Base-by-base conservation (phyloP, 2,113 vertebrate genomes). In the Cheirogaleus medius region DNA sequence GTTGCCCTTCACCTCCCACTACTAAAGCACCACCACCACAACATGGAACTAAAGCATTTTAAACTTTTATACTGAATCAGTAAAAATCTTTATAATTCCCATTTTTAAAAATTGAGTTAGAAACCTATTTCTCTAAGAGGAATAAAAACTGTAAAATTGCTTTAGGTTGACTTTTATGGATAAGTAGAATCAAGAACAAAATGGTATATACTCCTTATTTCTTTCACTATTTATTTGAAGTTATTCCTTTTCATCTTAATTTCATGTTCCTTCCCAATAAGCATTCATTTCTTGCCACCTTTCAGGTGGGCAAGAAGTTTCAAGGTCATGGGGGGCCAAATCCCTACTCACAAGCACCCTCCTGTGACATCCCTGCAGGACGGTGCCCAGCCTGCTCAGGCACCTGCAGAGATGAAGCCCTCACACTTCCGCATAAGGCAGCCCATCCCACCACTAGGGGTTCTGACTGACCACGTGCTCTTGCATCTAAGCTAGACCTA, bases 51-150 rank as follows among this genome's bases (percentile, higher is more conserved):
- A 44, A 42, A 37, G 29, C 74, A 76, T 60, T 56, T 87, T 49
- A 52, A 77, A 82, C 66, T 34, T 84, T 80, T 78, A 86, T 52
- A 15, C 68, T 9, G 17, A 87, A 66, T 74, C 66, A 86, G 27
- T 84, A 74, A 89, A 92, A 92, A 81, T 34, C 44, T 66, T 83
- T 73, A n/a, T 3, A n/a, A 76, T 81, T 74, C 54, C 69, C 39
- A 68, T 37, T 68, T 34, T 84, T 84, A 91, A 91, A 90, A 89
- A 82, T 56, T 47, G 82, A n/a, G 11, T 25, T 49, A 56, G 80
- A 94, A 90, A 42, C 13, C 39, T 56, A 44, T 66, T 94, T 88
- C 69, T 87, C 64, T 64, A 74, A 74, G 49, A n/a, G n/a, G n/a
- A n/a, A n/a, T n/a, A n/a, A n/a, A n/a, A n/a, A n/a, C n/a, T n/a